Evolutionary conservation across 2,113 vertebrate genomes (phyloP).

Genomic region (Eurypyga helias): DNA sequence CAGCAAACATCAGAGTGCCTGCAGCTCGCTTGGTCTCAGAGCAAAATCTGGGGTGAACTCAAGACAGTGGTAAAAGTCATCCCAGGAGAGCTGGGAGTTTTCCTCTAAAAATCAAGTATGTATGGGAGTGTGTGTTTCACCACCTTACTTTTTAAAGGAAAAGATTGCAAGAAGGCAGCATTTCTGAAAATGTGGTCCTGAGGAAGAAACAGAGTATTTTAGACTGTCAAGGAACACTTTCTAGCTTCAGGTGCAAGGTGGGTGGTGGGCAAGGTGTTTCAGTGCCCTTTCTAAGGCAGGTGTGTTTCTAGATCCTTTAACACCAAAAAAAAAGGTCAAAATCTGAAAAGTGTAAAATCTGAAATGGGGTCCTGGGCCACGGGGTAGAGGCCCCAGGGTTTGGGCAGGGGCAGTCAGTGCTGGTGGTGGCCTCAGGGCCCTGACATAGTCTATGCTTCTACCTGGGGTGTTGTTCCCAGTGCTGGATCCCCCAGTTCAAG

Average conservation of each 20-base stretch:
- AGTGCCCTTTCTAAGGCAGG: neutral
- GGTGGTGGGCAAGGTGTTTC: neutral
- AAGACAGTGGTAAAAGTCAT: neutral
- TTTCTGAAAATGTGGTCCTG: neutral
- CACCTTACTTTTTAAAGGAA: neutral
- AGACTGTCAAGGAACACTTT: neutral
- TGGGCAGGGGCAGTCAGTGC: neutral
- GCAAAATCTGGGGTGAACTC: neutral
- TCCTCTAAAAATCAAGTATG: neutral
- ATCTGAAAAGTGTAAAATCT: neutral
- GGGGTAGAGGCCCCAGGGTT: rapidly evolving
- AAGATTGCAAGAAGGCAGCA: neutral
- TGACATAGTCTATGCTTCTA: neutral
- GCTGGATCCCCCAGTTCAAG: neutral
- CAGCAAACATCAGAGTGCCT: rapidly evolving
- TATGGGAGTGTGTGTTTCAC: neutral
- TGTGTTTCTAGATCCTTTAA: neutral
- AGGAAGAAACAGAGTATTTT: neutral
- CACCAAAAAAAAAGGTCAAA: neutral
- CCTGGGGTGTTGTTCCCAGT: neutral
- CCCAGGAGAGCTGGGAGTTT: neutral
- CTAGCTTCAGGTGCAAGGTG: neutral
- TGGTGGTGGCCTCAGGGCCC: neutral
- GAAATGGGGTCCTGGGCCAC: neutral
- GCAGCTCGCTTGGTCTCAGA: rapidly evolving